Base-by-base conservation (phyloP, 2,888 invertebrate species). In the Blomia tropicalis region DNA sequence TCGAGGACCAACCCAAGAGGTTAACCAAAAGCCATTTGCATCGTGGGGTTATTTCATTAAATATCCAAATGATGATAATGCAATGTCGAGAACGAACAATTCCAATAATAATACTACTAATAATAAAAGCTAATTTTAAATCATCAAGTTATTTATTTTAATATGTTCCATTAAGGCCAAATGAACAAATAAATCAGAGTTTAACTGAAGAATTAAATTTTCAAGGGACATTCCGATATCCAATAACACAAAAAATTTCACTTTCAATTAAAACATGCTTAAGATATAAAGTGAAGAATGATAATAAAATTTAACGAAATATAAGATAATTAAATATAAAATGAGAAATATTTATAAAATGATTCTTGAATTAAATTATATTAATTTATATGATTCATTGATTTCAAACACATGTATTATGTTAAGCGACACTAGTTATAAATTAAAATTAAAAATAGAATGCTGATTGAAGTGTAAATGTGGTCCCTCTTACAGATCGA, bases 1-100 rank as follows among this genome's bases (percentile, higher is more conserved):
- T 73, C 74, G 84, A 66, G 83, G 83, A 0, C 83, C 83, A 0
- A 68, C 70, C 7, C 74, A 75, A 27, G 22, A 56, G 4, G 7
- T 27, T 25, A 56, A 3, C 29, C 1, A 27, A 7, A 3, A 56
- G 23, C 27, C 29, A 7, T 67, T 66, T 30, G 67, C 67, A 0
- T 66, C 67, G 4, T 67, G 67, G 41, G 67, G 62, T 31, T 62
- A 62, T 44, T 62, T 47, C 25, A 32, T 47, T 23, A 44, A 62
- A 17, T 31, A 41, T 22, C 62, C 62, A 29, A 27, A 23, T 23
- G 62, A 61, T 19, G n/a, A 54, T 23, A 19, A 43, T 31, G 54
- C 14, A 54, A 19, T 5, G 5, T n/a, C n/a, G 23, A 47, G 51
- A n/a, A 54, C 5, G 5, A 5, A 4, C 47, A 47, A 5, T 47